Conservation (phyloP, 2,113 vertebrate genomes). For the Heloderma charlesbogerti region DNA sequence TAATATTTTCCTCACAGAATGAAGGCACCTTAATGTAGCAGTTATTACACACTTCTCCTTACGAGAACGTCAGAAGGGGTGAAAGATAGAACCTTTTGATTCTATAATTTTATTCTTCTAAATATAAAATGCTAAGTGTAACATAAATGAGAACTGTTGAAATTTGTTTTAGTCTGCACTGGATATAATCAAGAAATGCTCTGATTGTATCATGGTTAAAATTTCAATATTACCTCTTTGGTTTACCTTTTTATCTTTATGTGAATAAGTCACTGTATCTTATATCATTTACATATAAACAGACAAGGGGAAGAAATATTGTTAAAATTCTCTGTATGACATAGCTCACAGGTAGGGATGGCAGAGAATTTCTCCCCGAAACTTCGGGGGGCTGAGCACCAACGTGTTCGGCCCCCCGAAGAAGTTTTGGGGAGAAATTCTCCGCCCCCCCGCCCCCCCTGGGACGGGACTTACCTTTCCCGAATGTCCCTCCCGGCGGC, state of each 20-base stretch:
- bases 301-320: slow-evolving; percentile 31
- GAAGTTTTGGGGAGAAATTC: too few relatives aligned
- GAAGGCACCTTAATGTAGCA: neutral
- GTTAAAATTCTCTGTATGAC: slow-evolving; percentile 15
- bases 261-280: slow-evolving; percentile 36
- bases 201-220: slow-evolving; percentile 28
- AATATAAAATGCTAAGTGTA: slow-evolving; percentile 28
- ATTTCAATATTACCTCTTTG: slow-evolving; percentile 44
- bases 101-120: slow-evolving; percentile 10
- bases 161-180: slow-evolving; percentile 12
- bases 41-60: neutral
- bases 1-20: neutral
- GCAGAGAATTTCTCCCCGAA: too few relatives aligned
- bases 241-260: slow-evolving; percentile 42
- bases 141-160: slow-evolving; percentile 32
- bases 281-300: slow-evolving; percentile 27
- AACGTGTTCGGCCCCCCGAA: too few relatives aligned
- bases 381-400: too few relatives aligned
- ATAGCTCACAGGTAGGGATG: too few relatives aligned
- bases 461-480: too few relatives aligned
- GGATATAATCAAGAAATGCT: slow-evolving; percentile 24
- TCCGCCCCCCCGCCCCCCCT: too few relatives aligned
- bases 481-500: too few relatives aligned
- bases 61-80: neutral
- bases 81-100: neutral